These are phyloP conservation scores for Aythya baeri DNA, from an alignment of 2,113 vertebrate genomes.

Conservation along the genomic window DNA sequence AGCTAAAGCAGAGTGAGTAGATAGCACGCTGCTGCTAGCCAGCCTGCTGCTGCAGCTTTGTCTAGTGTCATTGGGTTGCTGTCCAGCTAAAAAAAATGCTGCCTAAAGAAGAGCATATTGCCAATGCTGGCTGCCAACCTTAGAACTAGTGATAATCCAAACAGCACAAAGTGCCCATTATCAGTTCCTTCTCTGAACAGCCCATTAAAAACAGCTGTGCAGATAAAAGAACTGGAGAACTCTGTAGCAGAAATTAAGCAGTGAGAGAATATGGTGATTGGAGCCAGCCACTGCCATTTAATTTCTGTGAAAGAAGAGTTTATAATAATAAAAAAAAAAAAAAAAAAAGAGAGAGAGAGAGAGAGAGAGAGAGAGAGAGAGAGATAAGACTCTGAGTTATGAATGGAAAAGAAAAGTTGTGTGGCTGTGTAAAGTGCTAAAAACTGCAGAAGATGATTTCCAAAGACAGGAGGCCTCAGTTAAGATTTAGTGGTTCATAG, in stretches of 20 bases:
- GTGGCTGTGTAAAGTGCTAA: conserved; percentile 14
- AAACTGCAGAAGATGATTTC: conserved; percentile 29
- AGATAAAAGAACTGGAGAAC: conserved; percentile 73
- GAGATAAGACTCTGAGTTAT: conserved; percentile 51
- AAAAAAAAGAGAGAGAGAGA: background rate
- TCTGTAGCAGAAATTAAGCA: conserved; percentile 67
- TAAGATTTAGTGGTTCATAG: conserved; percentile 10
- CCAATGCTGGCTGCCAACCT: conserved; percentile 65
- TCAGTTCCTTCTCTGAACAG: conserved; percentile 71
- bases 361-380: background rate
- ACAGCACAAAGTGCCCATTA: conserved; percentile 74
- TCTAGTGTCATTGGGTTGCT: conserved; percentile 50
- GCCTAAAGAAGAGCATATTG: conserved; percentile 67
- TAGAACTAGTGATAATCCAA: conserved; percentile 68
- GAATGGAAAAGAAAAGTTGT: conserved; percentile 53
- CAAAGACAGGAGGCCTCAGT: conserved; percentile 1
- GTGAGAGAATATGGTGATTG: conserved; percentile 29
- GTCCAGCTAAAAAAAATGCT: conserved; percentile 51
- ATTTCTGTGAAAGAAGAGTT: conserved; percentile 41
- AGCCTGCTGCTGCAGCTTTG: conserved; percentile 30
- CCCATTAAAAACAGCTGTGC: conserved; percentile 75
- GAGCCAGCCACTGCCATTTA: conserved; percentile 57
- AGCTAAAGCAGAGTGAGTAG: background rate
- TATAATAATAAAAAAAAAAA: background rate
- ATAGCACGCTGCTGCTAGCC: background rate